Base-by-base conservation (phyloP, 2,113 vertebrate species). In the Paralichthys olivaceus region DNA sequence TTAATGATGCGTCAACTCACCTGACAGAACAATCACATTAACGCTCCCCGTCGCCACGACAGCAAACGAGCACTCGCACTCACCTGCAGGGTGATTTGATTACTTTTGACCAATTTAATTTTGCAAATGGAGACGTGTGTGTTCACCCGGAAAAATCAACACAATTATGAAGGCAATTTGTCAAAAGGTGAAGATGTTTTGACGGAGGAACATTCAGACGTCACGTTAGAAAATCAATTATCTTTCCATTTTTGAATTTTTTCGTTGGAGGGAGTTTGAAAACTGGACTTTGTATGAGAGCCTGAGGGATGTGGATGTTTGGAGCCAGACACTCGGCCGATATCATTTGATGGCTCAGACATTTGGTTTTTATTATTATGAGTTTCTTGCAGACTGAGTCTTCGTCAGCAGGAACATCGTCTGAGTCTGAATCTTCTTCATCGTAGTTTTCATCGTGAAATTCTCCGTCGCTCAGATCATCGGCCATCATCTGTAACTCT, bases 11-110 rank as follows among this genome's bases (percentile, higher is more conserved):
- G 15, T 83, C 84, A 72, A 72, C 87, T 86, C 81, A 88, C 85
- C 89, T 91, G 85, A 92, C 89, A 91, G 86, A 88, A 89, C 87
- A 84, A 88, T 92, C 86, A 81, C 87, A 87, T 88, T 89, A 88
- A 80, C 12, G 83, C 19, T 12, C 32, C 28, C 54, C 0, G 82
- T 90, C 73, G 58, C 84, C 84, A 61, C 67, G 26, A 80, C 68
- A 70, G 80, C 78, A 55, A 72, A 80, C 5, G 79, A 78, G 84
- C 83, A 34, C 79, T 55, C n/a, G 43, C 87, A 67, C 87, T 93
- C 91, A 92, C 91, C 89, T 93, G 91, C 75, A 79, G 81, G 23
- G 37, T 90, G 60, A 89, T 89, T 90, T 86, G 75, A 92, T 92
- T 93, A 91, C 77, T 84, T 87, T 88, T 91, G 89, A 88, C 64